Evolutionary conservation across 2,888 invertebrate species (phyloP).

Genomic region (Megastigmus dorsalis): DNA sequence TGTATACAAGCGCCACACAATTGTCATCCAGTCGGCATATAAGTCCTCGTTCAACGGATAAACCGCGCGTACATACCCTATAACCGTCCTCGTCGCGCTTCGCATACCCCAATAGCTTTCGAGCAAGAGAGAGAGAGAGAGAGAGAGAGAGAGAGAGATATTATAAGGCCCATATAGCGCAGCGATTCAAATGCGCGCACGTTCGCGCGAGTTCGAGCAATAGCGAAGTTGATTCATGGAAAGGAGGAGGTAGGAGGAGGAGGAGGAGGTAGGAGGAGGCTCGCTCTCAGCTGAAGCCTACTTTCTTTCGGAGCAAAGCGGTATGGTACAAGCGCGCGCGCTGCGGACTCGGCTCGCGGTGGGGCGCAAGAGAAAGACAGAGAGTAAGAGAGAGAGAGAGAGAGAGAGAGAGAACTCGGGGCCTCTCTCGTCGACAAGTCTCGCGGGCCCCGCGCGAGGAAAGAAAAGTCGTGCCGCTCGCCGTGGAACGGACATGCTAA

Average conservation of each 20-base stretch:
- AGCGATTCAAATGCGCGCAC: constrained; percentile 25
- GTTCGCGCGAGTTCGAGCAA: no score
- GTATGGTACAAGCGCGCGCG: constrained; percentile 19
- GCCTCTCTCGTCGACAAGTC: no score
- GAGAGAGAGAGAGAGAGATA: not conserved
- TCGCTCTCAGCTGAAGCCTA: constrained; percentile 68
- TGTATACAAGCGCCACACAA: no score
- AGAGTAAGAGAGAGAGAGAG: not conserved
- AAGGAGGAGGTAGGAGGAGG: constrained; percentile 44
- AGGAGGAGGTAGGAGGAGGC: constrained; percentile 53
- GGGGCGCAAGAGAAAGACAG: constrained; percentile 2
- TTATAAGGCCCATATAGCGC: no score
- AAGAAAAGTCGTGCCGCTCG: constrained; percentile 46
- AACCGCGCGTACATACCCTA: no score
- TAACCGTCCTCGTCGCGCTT: constrained; percentile 25
- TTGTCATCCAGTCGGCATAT: no score
- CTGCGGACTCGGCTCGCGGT: no score
- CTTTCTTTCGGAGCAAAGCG: constrained; percentile 64
- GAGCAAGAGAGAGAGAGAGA: not conserved
- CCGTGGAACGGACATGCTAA: constrained; percentile 59
- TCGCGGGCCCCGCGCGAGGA: constrained; percentile 33
- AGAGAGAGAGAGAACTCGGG: not conserved
- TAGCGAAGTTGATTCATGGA: constrained; percentile 63
- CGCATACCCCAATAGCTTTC: constrained; percentile 44
- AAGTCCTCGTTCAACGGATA: constrained; percentile 33